Percentiles rank a stretch among this genome's conserved stretches.
phyloP scores from a whole-genome alignment of 2,888 invertebrate genomes.

The Patella caerulea region DNA sequence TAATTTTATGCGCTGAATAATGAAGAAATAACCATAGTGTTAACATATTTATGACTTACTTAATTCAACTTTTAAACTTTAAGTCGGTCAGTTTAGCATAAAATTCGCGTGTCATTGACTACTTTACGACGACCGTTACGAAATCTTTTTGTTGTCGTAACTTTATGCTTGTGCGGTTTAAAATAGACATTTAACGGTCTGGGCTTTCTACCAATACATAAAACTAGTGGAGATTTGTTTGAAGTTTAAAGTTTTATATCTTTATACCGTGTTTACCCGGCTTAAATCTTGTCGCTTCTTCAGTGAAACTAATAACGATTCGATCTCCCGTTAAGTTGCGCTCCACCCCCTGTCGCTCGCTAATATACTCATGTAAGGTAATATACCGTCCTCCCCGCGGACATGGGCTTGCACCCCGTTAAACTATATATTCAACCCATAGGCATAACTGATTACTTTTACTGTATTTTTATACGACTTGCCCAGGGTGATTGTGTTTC shows the following conservation, averaged over 20 bases:
- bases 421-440: slow-evolving; percentile 7
- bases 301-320: background rate
- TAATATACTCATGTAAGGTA: slow-evolving; percentile 9
- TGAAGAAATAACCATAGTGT: background rate
- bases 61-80: background rate
- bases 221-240: background rate
- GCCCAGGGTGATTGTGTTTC: slow-evolving; percentile 9
- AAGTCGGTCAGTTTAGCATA: background rate
- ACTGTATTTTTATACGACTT: background rate
- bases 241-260: background rate
- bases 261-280: slow-evolving; percentile 6
- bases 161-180: background rate
- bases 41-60: slow-evolving; percentile 10
- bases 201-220: background rate
- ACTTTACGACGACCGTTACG: background rate
- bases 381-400: background rate
- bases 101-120: background rate
- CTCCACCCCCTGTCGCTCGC: slow-evolving; percentile 6
- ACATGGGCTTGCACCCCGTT: slow-evolving; percentile 10
- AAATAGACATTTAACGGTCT: slow-evolving; percentile 4
- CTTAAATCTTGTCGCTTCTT: slow-evolving; percentile 10
- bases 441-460: slow-evolving; percentile 4
- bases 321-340: background rate
- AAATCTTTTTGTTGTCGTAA: slow-evolving; percentile 3
- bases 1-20: background rate